Percentiles rank a stretch among this genome's conserved stretches.
phyloP scores from a whole-genome alignment of 2,113 vertebrate species.

The Tyrannus savana region DNA sequence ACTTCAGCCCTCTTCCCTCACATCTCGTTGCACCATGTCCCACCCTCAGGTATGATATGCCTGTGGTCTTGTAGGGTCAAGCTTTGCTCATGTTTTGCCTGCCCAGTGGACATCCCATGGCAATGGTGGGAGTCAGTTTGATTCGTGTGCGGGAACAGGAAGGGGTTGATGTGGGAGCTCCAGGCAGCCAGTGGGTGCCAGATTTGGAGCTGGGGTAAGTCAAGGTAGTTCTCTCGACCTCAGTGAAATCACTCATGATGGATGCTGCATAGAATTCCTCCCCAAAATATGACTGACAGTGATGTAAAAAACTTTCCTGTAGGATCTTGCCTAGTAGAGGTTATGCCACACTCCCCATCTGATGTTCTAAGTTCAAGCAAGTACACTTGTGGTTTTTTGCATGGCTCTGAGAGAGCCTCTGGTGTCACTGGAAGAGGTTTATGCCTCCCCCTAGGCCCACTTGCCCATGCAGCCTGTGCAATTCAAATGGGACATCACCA shows the following conservation, averaged over 20 bases:
- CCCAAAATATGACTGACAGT: background rate
- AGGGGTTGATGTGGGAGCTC: background rate
- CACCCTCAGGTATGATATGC: background rate
- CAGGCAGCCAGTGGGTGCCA: background rate
- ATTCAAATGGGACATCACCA: background rate
- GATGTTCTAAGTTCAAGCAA: background rate
- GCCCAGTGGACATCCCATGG: background rate
- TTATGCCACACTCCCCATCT: background rate
- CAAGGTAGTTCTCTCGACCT: background rate
- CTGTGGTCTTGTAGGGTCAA: background rate
- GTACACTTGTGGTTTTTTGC: background rate
- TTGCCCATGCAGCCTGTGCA: background rate
- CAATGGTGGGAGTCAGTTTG: background rate
- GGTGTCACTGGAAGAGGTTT: background rate
- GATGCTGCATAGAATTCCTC: background rate
- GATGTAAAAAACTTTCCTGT: background rate
- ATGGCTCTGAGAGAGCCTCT: background rate
- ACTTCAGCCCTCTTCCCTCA: background rate
- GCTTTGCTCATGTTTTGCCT: background rate
- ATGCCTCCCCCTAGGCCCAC: background rate
- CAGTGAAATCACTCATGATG: accelerated
- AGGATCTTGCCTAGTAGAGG: background rate
- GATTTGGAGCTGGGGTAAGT: background rate
- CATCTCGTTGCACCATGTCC: accelerated
- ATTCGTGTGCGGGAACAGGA: accelerated